These are phyloP conservation scores for Eptesicus fuscus DNA, from an alignment of 2,113 vertebrate species.

Conservation along the genomic window DNA sequence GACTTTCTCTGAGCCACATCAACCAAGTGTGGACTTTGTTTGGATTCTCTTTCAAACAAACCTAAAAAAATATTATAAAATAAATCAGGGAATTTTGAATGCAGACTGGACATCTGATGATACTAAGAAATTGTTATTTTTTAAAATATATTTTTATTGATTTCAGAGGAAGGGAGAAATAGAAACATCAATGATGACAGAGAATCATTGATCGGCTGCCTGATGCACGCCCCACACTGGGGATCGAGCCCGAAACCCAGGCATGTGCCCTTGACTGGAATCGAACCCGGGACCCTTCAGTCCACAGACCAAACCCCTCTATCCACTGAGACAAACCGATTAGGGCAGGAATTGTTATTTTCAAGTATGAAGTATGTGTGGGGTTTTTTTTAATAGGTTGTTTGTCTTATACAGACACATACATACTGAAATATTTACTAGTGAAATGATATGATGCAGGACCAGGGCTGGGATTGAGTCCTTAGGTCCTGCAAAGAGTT, in stretches of 20 bases:
- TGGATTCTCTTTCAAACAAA: neutral
- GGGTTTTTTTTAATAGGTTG: neutral
- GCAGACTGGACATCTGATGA: neutral
- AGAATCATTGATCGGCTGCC: too few species aligned
- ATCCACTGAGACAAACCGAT: too few species aligned
- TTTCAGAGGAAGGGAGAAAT: too few species aligned
- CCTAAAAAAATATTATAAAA: neutral
- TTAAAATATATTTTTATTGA: too few species aligned
- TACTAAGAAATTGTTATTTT: neutral
- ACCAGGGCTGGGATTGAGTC: too few species aligned
- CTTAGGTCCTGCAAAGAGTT: neutral
- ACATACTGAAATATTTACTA: neutral
- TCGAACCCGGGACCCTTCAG: too few species aligned
- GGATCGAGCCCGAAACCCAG: too few species aligned
- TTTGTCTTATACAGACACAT: neutral
- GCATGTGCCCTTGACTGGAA: too few species aligned
- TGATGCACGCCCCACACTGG: too few species aligned
- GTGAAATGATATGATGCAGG: neutral
- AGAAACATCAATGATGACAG: too few species aligned
- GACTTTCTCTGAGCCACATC: neutral
- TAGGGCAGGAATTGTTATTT: neutral
- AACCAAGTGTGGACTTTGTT: neutral
- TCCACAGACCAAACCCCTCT: too few species aligned
- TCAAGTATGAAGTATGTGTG: neutral
- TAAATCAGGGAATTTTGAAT: neutral